A percentile compares a stretch with the other conserved stretches of the same genome.
Conservation (phyloP, 2,888 invertebrate genomes). For the Microctonus aethiopoides region DNA sequence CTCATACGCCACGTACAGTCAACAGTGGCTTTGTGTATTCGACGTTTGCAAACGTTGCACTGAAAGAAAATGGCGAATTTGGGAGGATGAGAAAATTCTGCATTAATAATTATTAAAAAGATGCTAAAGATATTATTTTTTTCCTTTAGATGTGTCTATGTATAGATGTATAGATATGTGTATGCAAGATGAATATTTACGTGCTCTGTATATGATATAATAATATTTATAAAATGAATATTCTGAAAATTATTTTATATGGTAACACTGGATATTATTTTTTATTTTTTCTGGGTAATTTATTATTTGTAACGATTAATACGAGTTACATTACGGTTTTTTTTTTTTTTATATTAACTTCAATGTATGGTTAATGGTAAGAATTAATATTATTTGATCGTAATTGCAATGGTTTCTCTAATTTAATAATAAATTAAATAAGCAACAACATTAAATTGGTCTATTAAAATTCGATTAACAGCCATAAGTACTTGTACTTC, state of each 20-base stretch:
- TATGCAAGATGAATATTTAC: background rate
- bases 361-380: background rate
- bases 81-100: constrained; percentile 23
- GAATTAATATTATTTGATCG: constrained; percentile 7
- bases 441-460: constrained; percentile 20
- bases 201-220: background rate
- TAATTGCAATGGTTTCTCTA: constrained; percentile 7
- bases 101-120: too few relatives aligned
- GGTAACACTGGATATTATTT: constrained; percentile 11
- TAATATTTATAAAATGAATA: background rate
- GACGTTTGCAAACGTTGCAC: constrained; percentile 19
- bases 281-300: constrained; percentile 8
- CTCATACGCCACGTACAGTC: constrained; percentile 25
- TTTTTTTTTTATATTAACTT: background rate
- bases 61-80: constrained; percentile 34
- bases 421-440: background rate
- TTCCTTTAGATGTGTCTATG: too few relatives aligned
- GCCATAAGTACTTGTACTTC: constrained; percentile 25
- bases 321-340: background rate
- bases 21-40: constrained; percentile 8
- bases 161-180: too few relatives aligned
- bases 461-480: constrained; percentile 41
- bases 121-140: too few relatives aligned
- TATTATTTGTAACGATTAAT: constrained; percentile 12
- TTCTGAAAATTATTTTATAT: constrained; percentile 16